phyloP scores from a whole-genome alignment of 2,797 vertebrate species.

The Phataginus tricuspis region DNA sequence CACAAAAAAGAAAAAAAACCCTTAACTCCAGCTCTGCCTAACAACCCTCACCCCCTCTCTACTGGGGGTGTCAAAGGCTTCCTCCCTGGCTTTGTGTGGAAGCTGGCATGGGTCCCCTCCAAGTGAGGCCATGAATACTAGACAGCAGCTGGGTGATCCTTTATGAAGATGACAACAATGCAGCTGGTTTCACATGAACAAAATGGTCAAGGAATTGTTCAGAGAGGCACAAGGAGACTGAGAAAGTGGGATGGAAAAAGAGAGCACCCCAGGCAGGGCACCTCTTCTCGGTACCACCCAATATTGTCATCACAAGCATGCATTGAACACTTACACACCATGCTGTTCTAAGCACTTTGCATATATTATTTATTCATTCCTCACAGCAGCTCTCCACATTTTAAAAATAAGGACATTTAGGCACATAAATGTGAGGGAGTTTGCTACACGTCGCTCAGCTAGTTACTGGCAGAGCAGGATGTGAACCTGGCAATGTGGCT shows the following conservation, averaged over 20 bases:
- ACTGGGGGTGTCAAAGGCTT: neutral
- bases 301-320: neutral
- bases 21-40: neutral
- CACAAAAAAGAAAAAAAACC: neutral
- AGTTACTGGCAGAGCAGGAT: neutral
- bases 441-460: neutral
- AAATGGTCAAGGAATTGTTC: neutral
- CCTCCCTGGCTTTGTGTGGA: neutral
- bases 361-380: neutral
- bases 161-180: neutral
- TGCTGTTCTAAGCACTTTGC: neutral
- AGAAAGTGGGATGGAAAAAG: neutral
- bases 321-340: fast-evolving
- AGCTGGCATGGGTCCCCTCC: neutral
- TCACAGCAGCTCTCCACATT: neutral
- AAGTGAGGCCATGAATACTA: neutral
- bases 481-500: neutral
- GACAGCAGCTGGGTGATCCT: neutral
- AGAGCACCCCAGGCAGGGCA: fast-evolving
- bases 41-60: neutral
- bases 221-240: neutral
- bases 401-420: neutral
- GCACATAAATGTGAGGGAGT: neutral
- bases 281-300: neutral
- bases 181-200: neutral